These are phyloP conservation scores for Lepus townsendii DNA, from an alignment of 2,797 vertebrate genomes.

Conservation along the genomic window DNA sequence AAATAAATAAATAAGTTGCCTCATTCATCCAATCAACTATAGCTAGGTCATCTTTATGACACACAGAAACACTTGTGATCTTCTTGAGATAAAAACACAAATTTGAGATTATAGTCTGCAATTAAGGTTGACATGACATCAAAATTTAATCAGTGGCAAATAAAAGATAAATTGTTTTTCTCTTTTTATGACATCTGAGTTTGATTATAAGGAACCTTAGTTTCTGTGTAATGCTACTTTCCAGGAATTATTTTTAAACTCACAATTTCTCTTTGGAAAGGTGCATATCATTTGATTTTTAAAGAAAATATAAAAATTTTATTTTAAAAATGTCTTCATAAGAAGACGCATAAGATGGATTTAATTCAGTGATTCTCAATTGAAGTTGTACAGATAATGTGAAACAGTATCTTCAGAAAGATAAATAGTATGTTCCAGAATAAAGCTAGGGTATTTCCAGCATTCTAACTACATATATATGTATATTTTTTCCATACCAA, in stretches of 20 bases:
- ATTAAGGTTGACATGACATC: not conserved
- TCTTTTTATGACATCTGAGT: slow-evolving; percentile 7
- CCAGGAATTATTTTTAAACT: slow-evolving; percentile 4
- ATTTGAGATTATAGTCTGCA: not conserved
- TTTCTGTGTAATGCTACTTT: not conserved
- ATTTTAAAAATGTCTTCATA: not conserved
- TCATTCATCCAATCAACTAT: not conserved
- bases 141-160: slow-evolving; percentile 39
- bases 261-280: slow-evolving; percentile 4
- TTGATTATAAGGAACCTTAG: not conserved
- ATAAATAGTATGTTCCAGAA: not conserved
- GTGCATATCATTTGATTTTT: not conserved
- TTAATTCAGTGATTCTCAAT: not conserved
- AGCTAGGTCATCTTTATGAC: not conserved
- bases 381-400: slow-evolving; percentile 16
- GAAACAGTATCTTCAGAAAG: not conserved
- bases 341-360: not conserved
- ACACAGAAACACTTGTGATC: not conserved
- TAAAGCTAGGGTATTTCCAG: not conserved
- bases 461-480: not conserved
- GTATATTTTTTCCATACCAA: not conserved
- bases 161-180: slow-evolving; percentile 8
- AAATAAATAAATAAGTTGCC: slow-evolving; percentile 5
- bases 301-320: not conserved
- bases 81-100: not conserved